phyloP scores from a whole-genome alignment of 2,888 invertebrate genomes.

The Melipona beecheii region DNA sequence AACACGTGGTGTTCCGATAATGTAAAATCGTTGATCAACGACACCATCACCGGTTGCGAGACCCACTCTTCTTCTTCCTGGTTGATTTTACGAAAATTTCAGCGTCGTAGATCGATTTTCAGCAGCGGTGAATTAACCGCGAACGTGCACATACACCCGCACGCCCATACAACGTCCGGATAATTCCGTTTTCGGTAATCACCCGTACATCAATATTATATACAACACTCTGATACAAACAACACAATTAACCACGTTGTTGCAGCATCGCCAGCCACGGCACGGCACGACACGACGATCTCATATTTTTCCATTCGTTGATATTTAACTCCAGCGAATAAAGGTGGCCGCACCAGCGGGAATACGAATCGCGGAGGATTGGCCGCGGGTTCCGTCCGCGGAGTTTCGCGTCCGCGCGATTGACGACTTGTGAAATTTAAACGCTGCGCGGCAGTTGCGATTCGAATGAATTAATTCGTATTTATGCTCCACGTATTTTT shows the following conservation, averaged over 20 bases:
- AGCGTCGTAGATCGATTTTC: constrained; percentile 18
- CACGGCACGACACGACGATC: background rate
- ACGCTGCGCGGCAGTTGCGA: too few relatives aligned
- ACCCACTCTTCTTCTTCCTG: background rate
- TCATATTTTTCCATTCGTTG: constrained; percentile 21
- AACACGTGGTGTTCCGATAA: background rate
- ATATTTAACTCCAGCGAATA: constrained; percentile 42
- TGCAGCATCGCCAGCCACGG: background rate
- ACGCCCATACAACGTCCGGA: background rate
- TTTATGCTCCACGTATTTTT: too few relatives aligned
- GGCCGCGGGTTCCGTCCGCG: too few relatives aligned
- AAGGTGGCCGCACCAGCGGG: constrained; percentile 6
- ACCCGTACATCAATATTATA: constrained; percentile 45
- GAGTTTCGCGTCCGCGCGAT: too few relatives aligned
- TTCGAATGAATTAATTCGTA: too few relatives aligned
- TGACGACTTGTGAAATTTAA: too few relatives aligned
- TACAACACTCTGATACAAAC: constrained; percentile 39
- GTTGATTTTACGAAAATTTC: constrained; percentile 17
- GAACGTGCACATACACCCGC: constrained; percentile 10
- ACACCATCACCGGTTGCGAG: background rate
- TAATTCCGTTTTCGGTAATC: constrained; percentile 49
- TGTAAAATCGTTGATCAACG: constrained; percentile 30
- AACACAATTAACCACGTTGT: constrained; percentile 42
- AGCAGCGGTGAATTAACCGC: constrained; percentile 31
- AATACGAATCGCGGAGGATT: background rate